Evolutionary conservation across 2,113 vertebrate species (phyloP).

Genomic region (Ictalurus punctatus): DNA sequence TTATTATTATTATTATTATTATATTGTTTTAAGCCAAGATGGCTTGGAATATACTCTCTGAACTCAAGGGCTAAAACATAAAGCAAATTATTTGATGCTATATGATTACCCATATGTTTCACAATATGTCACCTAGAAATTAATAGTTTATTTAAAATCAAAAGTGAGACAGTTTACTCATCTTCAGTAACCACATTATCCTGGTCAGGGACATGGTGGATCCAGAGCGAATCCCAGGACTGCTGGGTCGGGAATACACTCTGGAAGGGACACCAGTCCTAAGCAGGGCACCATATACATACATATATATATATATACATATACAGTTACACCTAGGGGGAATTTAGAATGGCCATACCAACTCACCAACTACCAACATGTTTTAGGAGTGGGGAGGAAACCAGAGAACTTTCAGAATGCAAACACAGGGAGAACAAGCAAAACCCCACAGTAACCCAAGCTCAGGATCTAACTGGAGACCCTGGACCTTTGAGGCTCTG

Average conservation of each 20-base stretch:
- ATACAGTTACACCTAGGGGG: not conserved
- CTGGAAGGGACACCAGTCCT: not conserved
- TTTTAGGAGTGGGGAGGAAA: not conserved
- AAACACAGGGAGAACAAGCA: not conserved
- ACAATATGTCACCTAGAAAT: not conserved
- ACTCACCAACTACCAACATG: not conserved
- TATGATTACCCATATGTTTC: not conserved
- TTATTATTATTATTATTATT: too few relatives aligned
- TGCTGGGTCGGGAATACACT: not conserved
- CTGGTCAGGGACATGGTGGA: too few relatives aligned
- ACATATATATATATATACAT: too few relatives aligned
- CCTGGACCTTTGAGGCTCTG: not conserved
- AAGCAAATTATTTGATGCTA: not conserved
- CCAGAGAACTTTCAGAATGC: not conserved
- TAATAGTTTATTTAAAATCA: not conserved
- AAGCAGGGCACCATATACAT: too few relatives aligned
- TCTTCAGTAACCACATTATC: not conserved
- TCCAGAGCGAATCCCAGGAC: not conserved
- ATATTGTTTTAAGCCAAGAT: not conserved
- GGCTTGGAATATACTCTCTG: not conserved
- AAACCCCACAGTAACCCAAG: not conserved
- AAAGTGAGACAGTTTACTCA: not conserved
- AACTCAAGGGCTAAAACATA: not conserved
- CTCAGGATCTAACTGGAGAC: not conserved
- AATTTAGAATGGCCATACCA: not conserved